Base-by-base conservation (phyloP, 2,888 invertebrate species). In the Macrophya annulata region DNA sequence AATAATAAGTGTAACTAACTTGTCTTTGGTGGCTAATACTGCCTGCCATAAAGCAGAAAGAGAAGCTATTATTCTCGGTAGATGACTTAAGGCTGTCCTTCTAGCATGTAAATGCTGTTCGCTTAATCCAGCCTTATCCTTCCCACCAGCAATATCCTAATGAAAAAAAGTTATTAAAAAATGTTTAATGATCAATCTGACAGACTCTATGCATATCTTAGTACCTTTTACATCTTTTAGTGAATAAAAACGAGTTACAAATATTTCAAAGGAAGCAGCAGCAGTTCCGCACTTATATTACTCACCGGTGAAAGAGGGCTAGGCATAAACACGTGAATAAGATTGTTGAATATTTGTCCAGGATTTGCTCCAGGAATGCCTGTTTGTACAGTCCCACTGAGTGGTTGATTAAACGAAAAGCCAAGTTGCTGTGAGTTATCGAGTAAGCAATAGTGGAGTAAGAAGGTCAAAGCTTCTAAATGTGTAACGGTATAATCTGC, bases 1-100 rank as follows among this genome's bases (percentile, higher is more conserved):
- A 31, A 71, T 21, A 3, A 77, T 9, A 37, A 25, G 2, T 25
- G 48, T 74, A 76, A 89, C 90, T 89, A 90, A 95, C 95, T 94
- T 94, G 93, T 92, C 95, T 93, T 93, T 94, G 9, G 94, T 93
- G 21, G 93, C 91, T 71, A 94, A 91, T 51, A 96, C 95, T 55
- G 96, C 96, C 90, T 97, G 96, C 98, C 98, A 98, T 65, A 98
- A 94, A 62, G 96, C 95, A 1, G 97, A 96, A 62, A 98, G 95
- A 88, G 97, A 97, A 4, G 97, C 96, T 88, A 98, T 96, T 88
- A 98, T 97, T 88, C 97, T 95, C 0, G 98, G 97, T 90, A 98
- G 94, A 91, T 97, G 97, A 89, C 96, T 96, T 43, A 98, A 94
- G 81, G 98, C 96, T 37, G 96, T 96, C 90, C 96, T 96, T 86